Evolutionary conservation across 2,888 invertebrate species (phyloP).

Genomic region (Tineola bisselliella): DNA sequence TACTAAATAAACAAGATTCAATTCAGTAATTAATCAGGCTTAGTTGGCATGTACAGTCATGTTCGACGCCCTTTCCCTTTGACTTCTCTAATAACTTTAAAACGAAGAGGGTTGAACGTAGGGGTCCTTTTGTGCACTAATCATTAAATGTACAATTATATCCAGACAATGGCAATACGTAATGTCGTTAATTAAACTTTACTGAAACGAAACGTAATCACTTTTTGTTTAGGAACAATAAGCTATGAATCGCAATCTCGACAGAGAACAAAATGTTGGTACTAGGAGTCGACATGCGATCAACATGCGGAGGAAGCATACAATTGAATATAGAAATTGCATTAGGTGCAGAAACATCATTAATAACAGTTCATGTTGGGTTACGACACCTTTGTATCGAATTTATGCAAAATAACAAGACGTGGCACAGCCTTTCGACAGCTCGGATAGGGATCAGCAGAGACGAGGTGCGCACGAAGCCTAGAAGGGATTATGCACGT

Average conservation of each 20-base stretch:
- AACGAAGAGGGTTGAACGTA: slow-evolving; percentile 15
- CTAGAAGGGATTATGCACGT: slow-evolving; percentile 17
- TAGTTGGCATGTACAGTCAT: slow-evolving; percentile 21
- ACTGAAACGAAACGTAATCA: background rate
- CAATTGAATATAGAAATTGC: slow-evolving; percentile 1
- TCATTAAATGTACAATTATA: slow-evolving; percentile 43
- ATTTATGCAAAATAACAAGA: slow-evolving; percentile 17
- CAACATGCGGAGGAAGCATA: background rate
- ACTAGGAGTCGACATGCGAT: background rate
- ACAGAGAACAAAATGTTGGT: background rate
- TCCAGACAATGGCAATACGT: slow-evolving; percentile 27
- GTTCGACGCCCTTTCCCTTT: slow-evolving; percentile 21
- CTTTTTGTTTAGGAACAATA: background rate
- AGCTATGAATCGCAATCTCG: background rate
- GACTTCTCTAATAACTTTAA: slow-evolving; percentile 15
- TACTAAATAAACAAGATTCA: slow-evolving; percentile 9
- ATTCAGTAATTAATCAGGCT: slow-evolving; percentile 27
- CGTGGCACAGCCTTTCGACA: slow-evolving; percentile 16
- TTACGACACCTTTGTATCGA: slow-evolving; percentile 4
- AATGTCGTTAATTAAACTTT: background rate
- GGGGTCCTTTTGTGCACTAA: slow-evolving; percentile 43
- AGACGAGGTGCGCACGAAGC: slow-evolving; percentile 14
- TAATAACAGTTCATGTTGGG: background rate
- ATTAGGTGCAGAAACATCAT: slow-evolving; percentile 4
- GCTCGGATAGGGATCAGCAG: slow-evolving; percentile 17